Conservation (phyloP, 2,797 vertebrate species). For the Pangasius mekongensis region DNA sequence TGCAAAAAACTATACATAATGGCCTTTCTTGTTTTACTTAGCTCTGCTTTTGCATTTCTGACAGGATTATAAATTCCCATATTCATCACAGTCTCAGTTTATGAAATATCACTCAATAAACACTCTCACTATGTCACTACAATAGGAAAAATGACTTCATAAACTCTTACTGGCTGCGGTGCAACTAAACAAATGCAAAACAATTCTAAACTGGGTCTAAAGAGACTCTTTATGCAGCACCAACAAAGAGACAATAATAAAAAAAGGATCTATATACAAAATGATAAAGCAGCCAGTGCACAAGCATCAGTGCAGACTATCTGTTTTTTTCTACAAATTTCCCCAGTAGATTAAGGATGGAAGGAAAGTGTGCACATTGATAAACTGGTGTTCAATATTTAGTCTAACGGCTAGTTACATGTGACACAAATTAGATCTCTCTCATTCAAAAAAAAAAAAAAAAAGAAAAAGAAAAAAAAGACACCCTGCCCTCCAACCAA, state of each 20-base stretch:
- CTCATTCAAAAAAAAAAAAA: background rate
- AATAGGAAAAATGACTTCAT: background rate
- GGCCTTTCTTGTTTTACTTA: background rate
- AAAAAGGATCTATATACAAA: background rate
- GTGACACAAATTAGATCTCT: background rate
- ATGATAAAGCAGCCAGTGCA: background rate
- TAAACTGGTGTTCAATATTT: background rate
- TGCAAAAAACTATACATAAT: background rate
- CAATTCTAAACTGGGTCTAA: background rate
- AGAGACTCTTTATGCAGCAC: background rate
- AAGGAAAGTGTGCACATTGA: background rate
- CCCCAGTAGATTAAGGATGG: background rate
- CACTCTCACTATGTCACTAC: background rate
- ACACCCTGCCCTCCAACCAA: background rate
- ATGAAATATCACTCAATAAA: conserved; percentile 29
- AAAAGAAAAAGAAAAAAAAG: background rate
- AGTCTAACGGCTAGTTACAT: background rate
- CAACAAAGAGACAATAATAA: background rate
- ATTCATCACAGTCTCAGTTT: background rate
- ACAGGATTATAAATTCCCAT: background rate
- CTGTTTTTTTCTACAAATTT: background rate
- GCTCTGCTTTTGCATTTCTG: background rate
- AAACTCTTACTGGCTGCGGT: background rate
- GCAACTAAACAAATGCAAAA: background rate
- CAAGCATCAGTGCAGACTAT: too few species aligned